Base-by-base conservation (phyloP, 2,888 invertebrate genomes). In the Incurvaria masculella region DNA sequence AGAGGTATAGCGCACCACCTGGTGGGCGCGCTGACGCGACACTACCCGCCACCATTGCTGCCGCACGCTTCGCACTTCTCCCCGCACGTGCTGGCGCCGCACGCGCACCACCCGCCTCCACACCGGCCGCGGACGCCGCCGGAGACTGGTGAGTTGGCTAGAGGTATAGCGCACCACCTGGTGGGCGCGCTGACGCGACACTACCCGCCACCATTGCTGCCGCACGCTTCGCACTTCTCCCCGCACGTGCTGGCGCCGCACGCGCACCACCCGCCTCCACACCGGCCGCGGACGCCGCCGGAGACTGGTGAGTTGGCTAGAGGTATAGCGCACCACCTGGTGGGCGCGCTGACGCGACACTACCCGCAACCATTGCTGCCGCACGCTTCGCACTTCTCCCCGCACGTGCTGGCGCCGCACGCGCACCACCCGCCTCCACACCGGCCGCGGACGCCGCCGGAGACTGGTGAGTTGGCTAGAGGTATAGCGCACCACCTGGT, bases 1-100 rank as follows among this genome's bases (percentile, higher is more conserved):
- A n/a, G n/a, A 89, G 89, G 89, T 54, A 86, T 89, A 60, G 88
- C 88, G 1, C 89, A 89, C 60, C 89, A 88, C 64, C 62, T 88
- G 53, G 86, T 87, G 6, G 84, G 86, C 19, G 83, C 85, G 1
- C 68, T 83, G 14, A 87, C 87, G 43, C 83, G 87, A 69, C 81
- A 83, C 57, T 78, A 78, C 54, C 73, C 80, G 0, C 74, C 81
- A 8, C 75, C 63, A 2, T 65, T 79, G 50, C 58, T 82, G 64
- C n/a, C 82, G 54, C 71, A 81, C 61, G 6, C 65, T 65, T 64
- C 81, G 47, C 84, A 82, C 60, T 82, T 79, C 72, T 83, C 79
- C 56, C 82, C 70, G 53, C 81, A 82, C 53, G 80, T 82, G 21
- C 59, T 69, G 65, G 84, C 64, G 52, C 76, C 65, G 54, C 75